These are phyloP conservation scores for Spermophilus dauricus DNA, from an alignment of 2,113 vertebrate species.

Conservation along the genomic window DNA sequence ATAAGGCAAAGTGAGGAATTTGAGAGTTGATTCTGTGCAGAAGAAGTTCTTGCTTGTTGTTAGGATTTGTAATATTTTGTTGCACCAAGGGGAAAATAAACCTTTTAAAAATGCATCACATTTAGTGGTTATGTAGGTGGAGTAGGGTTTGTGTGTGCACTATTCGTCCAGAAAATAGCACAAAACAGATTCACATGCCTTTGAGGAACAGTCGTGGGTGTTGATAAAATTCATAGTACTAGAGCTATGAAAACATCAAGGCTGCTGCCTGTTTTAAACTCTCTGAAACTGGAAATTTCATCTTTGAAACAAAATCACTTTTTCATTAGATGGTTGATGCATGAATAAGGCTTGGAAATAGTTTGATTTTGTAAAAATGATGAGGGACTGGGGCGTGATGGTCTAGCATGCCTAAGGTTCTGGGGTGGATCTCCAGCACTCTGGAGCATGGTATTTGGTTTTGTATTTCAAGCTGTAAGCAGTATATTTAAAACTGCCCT, in stretches of 20 bases:
- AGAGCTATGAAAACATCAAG: slow-evolving; percentile 26
- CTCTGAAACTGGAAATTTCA: not conserved
- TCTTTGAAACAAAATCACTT: slow-evolving; percentile 26
- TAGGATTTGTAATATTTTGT: slow-evolving; percentile 33
- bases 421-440: not conserved
- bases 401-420: not conserved
- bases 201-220: slow-evolving; percentile 34
- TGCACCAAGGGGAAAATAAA: not conserved
- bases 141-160: not conserved
- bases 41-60: slow-evolving; percentile 37
- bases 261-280: not conserved
- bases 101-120: not conserved
- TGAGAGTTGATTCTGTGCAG: not conserved
- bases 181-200: not conserved
- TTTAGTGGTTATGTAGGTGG: not conserved
- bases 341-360: not conserved
- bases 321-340: not conserved
- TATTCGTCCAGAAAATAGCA: slow-evolving; percentile 59
- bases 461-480: not conserved
- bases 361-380: not conserved
- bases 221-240: slow-evolving; percentile 45
- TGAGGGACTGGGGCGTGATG: not conserved
- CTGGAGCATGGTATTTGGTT: not conserved
- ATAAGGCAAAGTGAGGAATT: not conserved
- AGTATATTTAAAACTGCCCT: not conserved